Percentiles rank a stretch among this genome's conserved stretches.
Conservation (phyloP, 1,140 invertebrate genomes). For the Andricus grossulariae region DNA sequence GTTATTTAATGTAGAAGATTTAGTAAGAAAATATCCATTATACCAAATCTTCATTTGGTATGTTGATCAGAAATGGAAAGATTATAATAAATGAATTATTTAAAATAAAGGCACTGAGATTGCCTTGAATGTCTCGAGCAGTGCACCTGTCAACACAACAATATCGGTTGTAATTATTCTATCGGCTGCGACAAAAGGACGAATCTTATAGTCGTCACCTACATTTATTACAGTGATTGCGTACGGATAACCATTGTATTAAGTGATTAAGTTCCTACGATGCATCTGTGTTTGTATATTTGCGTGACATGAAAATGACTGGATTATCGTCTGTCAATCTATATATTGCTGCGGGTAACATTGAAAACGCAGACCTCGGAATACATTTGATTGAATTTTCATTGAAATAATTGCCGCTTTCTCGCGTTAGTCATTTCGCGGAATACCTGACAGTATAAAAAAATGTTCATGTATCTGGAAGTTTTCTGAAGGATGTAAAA, state of each 20-base stretch:
- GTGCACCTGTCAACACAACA: conserved; percentile 14
- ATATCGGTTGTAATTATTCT: conserved; percentile 31
- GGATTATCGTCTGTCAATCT: conserved; percentile 13
- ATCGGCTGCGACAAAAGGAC: conserved; percentile 57
- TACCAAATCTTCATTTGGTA: too few species aligned
- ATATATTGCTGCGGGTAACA: conserved; percentile 17
- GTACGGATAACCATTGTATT: conserved; percentile 54
- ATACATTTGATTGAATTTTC: neutral
- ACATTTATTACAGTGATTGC: conserved; percentile 57
- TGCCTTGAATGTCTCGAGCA: neutral
- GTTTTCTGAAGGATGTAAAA: too few species aligned
- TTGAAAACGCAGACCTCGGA: conserved; percentile 8
- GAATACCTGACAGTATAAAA: too few species aligned
- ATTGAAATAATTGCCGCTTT: too few species aligned
- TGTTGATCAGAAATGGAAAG: too few species aligned
- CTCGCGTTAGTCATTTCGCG: too few species aligned
- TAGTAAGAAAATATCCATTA: too few species aligned
- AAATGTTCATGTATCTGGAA: too few species aligned
- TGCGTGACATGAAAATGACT: conserved; percentile 36
- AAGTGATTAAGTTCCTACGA: conserved; percentile 56
- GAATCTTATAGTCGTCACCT: conserved; percentile 59
- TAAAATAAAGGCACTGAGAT: neutral
- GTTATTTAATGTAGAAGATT: too few species aligned
- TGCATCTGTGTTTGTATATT: conserved; percentile 52
- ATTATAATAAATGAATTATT: too few species aligned